phyloP scores from a whole-genome alignment of 1,140 invertebrate genomes.

The Eurosta solidaginis region DNA sequence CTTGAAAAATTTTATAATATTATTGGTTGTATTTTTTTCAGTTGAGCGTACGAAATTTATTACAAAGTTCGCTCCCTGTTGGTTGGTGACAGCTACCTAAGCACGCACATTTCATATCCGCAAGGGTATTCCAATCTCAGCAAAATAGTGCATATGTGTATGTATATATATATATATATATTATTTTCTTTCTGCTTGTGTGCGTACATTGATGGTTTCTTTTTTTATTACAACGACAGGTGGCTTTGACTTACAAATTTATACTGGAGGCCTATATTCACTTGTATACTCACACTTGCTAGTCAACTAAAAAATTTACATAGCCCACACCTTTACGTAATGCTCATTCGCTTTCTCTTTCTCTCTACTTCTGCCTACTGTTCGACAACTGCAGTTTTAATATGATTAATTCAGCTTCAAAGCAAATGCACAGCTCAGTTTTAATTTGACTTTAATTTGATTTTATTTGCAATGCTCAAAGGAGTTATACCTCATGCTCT shows the following conservation, averaged over 20 bases:
- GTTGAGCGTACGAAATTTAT: too few relatives aligned
- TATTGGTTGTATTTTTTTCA: too few relatives aligned
- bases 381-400: neutral
- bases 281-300: neutral
- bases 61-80: too few relatives aligned
- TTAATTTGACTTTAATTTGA: constrained; percentile 28
- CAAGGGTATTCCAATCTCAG: too few relatives aligned
- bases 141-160: neutral
- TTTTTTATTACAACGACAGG: neutral
- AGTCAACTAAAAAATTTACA: too few relatives aligned
- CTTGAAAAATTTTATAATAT: too few relatives aligned
- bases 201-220: neutral
- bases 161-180: neutral
- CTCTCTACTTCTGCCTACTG: neutral
- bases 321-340: too few relatives aligned
- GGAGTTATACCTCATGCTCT: neutral
- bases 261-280: too few relatives aligned
- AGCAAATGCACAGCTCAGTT: neutral
- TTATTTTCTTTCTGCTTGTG: neutral
- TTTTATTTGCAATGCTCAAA: neutral
- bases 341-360: too few relatives aligned
- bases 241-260: too few relatives aligned
- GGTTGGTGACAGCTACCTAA: too few relatives aligned
- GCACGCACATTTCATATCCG: too few relatives aligned
- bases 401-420: constrained; percentile 14